Percentiles rank a stretch among this genome's conserved stretches.
phyloP scores from a whole-genome alignment of 1,140 invertebrate genomes.

The Dufourea novaeangliae region DNA sequence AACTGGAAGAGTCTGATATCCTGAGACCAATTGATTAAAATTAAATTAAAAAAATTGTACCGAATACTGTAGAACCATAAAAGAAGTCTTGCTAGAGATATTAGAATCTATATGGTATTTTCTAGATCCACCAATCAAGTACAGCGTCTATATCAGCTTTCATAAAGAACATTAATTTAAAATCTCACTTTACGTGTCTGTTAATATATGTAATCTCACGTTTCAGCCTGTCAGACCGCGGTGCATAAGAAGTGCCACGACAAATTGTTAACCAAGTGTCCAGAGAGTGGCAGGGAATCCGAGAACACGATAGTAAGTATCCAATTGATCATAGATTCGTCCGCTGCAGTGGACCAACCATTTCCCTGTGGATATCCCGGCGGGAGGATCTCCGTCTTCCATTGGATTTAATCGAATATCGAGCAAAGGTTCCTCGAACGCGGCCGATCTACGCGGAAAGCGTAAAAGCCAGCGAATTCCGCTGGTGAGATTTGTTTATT shows the following conservation, averaged over 20 bases:
- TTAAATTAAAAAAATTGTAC: too few species aligned
- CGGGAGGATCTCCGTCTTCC: too few species aligned
- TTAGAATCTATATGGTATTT: too few species aligned
- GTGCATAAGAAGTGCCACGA: conserved; percentile 98
- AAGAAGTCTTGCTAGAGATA: too few species aligned
- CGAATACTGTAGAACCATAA: too few species aligned
- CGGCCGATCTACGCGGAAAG: neutral
- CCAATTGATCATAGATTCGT: neutral
- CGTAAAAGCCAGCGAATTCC: neutral
- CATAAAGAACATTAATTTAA: too few species aligned
- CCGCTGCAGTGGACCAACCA: neutral
- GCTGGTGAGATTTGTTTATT: neutral
- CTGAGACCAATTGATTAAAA: too few species aligned
- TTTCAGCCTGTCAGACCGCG: conserved; percentile 95
- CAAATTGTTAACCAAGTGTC: conserved; percentile 96
- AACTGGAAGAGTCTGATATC: too few species aligned
- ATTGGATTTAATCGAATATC: neutral
- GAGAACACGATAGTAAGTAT: conserved; percentile 95
- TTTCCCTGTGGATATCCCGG: too few species aligned
- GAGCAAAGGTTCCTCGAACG: neutral
- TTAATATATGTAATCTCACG: conserved; percentile 77
- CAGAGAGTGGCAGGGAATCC: conserved; percentile 94
- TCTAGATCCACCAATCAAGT: too few species aligned
- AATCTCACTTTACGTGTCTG: conserved; percentile 24
- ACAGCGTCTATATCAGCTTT: too few species aligned